These are phyloP conservation scores for Pseudachorutes palmiensis DNA, from an alignment of 1,140 invertebrate genomes.

Conservation along the genomic window DNA sequence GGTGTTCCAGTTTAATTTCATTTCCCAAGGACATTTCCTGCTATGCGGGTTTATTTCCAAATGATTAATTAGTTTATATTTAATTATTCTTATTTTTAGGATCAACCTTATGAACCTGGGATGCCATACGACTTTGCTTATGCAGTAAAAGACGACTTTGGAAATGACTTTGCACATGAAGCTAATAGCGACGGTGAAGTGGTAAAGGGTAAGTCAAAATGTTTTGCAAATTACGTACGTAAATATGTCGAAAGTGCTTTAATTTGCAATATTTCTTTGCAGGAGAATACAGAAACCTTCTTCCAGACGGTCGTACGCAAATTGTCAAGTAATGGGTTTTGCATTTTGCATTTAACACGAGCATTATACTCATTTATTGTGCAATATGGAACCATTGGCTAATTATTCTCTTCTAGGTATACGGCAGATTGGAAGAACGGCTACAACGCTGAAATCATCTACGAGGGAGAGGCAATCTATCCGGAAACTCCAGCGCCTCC, in stretches of 20 bases:
- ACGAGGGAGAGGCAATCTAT: conserved; percentile 51
- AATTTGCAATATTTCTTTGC: conserved; percentile 37
- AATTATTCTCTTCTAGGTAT: conserved; percentile 45
- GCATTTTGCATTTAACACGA: conserved; percentile 32
- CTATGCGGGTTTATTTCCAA: neutral
- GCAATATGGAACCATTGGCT: neutral
- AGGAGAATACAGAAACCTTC: conserved; percentile 56
- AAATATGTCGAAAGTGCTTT: neutral
- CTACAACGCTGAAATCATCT: conserved; percentile 63
- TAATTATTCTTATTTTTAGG: conserved; percentile 12
- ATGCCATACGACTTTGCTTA: conserved; percentile 81
- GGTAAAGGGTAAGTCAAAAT: conserved; percentile 49
- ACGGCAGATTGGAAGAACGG: conserved; percentile 70
- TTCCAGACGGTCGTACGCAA: conserved; percentile 65
- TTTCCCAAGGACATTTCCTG: neutral
- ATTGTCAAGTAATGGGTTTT: conserved; percentile 54
- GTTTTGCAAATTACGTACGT: conserved; percentile 39
- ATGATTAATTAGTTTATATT: neutral
- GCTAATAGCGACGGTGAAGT: conserved; percentile 67
- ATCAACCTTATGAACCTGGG: conserved; percentile 59
- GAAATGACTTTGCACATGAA: conserved; percentile 76
- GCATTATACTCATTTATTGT: neutral
- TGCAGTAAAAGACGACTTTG: conserved; percentile 66
- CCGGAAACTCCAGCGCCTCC: neutral
- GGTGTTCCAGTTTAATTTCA: neutral